Conservation (phyloP, 2,888 invertebrate genomes). For the Lordiphosa andalusiaca region DNA sequence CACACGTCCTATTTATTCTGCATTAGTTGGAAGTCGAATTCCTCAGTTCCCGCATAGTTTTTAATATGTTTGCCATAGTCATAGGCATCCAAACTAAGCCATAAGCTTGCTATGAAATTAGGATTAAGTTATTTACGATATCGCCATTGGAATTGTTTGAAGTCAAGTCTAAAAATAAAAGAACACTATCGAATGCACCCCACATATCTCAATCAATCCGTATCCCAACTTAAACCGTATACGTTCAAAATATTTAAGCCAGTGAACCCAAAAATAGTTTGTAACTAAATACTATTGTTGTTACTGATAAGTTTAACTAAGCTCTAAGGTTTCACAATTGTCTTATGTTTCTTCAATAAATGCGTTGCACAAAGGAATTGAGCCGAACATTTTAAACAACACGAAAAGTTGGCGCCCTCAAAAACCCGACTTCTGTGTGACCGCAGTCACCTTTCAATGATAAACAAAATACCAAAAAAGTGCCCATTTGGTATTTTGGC, state of each 20-base stretch:
- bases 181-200: constrained; percentile 17
- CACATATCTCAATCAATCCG: constrained; percentile 46
- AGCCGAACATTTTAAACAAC: background rate
- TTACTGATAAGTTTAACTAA: constrained; percentile 26
- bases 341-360: constrained; percentile 47
- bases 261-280: constrained; percentile 62
- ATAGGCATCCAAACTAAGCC: constrained; percentile 50
- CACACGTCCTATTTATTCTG: constrained; percentile 38
- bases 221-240: constrained; percentile 21
- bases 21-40: constrained; percentile 19
- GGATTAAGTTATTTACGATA: constrained; percentile 17
- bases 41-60: constrained; percentile 15
- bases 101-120: constrained; percentile 48
- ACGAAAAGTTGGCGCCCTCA: background rate
- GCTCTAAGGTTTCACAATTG: constrained; percentile 22
- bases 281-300: constrained; percentile 28
- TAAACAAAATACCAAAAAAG: no score
- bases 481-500: no score
- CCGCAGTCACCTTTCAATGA: no score
- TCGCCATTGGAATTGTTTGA: constrained; percentile 24
- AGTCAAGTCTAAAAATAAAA: constrained; percentile 27
- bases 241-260: constrained; percentile 40
- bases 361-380: constrained; percentile 38
- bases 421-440: no score
- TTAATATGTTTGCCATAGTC: constrained; percentile 63